A percentile compares a stretch with the other conserved stretches of the same genome.
These are phyloP conservation scores for Rhagoletis pomonella DNA, from an alignment of 1,140 invertebrate species.

Conservation along the genomic window DNA sequence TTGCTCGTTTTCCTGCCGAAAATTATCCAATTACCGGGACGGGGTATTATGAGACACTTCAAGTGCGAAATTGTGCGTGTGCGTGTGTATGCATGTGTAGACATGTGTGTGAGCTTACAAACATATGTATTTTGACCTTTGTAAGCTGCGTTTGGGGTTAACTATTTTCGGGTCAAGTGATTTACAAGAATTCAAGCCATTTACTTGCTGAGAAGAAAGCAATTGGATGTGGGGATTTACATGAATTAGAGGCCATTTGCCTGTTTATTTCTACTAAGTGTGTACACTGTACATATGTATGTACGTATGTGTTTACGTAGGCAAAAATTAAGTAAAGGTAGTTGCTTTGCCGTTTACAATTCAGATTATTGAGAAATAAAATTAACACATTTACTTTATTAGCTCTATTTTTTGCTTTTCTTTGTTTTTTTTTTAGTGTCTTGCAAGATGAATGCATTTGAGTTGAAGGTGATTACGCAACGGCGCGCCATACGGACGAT, in stretches of 20 bases:
- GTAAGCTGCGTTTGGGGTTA: neutral
- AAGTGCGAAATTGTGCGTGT: slow-evolving; percentile 26
- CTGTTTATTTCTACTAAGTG: neutral
- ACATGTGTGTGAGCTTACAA: neutral
- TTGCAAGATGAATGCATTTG: neutral
- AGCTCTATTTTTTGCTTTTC: neutral
- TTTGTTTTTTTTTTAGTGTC: neutral
- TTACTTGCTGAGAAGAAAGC: neutral
- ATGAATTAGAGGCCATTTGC: neutral
- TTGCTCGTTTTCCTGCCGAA: slow-evolving; percentile 47
- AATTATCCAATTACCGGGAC: slow-evolving; percentile 53
- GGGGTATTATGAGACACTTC: slow-evolving; percentile 50
- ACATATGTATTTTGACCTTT: slow-evolving; percentile 20
- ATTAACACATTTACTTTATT: slow-evolving; percentile 44
- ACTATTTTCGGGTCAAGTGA: slow-evolving; percentile 51
- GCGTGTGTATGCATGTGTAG: neutral
- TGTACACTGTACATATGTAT: neutral
- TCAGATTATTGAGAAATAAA: slow-evolving; percentile 28
- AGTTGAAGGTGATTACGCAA: slow-evolving; percentile 51
- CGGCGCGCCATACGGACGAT: neutral
- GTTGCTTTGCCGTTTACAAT: neutral
- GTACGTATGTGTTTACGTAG: neutral
- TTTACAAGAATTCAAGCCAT: slow-evolving; percentile 11
- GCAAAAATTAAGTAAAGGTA: neutral
- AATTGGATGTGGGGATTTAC: neutral